Evolutionary conservation across 2,888 invertebrate genomes (phyloP).

Genomic region (Phalangium opilio): DNA sequence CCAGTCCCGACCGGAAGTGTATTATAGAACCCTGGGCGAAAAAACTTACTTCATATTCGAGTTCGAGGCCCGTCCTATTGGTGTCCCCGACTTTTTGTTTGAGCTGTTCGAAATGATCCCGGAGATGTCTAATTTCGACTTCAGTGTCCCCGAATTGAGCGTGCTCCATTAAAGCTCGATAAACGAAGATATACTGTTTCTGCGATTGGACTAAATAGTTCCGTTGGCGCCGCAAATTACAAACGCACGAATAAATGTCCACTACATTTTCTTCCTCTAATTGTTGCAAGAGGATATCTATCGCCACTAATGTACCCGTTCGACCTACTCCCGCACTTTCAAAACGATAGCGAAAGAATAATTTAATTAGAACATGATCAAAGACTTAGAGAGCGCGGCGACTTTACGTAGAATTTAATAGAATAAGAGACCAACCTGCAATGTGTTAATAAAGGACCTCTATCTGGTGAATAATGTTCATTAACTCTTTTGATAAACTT

Average conservation of each 20-base stretch:
- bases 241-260: conserved; percentile 79
- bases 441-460: conserved; percentile 65
- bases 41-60: conserved; percentile 67
- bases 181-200: conserved; percentile 92
- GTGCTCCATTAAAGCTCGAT: conserved; percentile 78
- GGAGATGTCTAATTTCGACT: conserved; percentile 53
- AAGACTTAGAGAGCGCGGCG: too few species aligned
- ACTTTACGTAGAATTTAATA: too few species aligned
- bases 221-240: conserved; percentile 71
- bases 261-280: conserved; percentile 48
- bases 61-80: conserved; percentile 33
- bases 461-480: conserved; percentile 61
- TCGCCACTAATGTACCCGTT: conserved; percentile 81
- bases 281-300: conserved; percentile 66
- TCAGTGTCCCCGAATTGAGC: conserved; percentile 86
- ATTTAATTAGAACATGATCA: too few species aligned
- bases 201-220: conserved; percentile 82
- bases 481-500: conserved; percentile 78
- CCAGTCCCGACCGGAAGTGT: not conserved
- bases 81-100: conserved; percentile 51
- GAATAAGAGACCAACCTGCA: conserved; percentile 9
- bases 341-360: not conserved
- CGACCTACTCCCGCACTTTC: conserved; percentile 77
- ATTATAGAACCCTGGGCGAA: too few species aligned
- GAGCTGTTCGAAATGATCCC: conserved; percentile 53